Percentiles rank a stretch among this genome's conserved stretches.
Conservation (phyloP, 2,888 invertebrate species). For the Lochmaea crataegi region DNA sequence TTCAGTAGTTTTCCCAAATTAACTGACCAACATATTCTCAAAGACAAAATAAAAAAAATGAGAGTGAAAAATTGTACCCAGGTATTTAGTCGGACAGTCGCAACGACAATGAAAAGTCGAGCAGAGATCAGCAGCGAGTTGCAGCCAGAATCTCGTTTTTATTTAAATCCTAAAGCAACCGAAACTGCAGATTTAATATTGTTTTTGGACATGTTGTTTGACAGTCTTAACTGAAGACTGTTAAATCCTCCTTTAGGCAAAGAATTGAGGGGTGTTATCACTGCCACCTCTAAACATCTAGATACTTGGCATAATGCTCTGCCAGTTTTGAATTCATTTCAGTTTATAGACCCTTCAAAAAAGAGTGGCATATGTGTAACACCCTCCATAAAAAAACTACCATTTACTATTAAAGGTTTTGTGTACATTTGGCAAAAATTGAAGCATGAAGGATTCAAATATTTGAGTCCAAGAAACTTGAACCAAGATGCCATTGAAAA, state of each 20-base stretch:
- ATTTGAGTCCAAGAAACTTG: no score
- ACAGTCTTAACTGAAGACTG: constrained; percentile 35
- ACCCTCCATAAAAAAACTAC: no score
- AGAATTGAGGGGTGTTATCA: constrained; percentile 29
- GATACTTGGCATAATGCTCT: constrained; percentile 33
- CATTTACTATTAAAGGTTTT: no score
- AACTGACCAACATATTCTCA: constrained; percentile 40
- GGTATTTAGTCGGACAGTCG: constrained; percentile 41
- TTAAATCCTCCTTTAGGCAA: constrained; percentile 26
- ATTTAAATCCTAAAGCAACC: constrained; percentile 33
- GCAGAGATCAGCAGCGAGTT: constrained; percentile 20
- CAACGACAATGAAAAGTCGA: constrained; percentile 35
- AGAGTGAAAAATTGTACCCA: constrained; percentile 41
- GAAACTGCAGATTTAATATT: constrained; percentile 34
- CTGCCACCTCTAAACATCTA: constrained; percentile 33
- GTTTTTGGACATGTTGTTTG: constrained; percentile 38
- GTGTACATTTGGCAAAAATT: no score
- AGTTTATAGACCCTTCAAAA: background rate
- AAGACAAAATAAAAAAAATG: constrained; percentile 42
- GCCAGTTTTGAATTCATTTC: constrained; percentile 33
- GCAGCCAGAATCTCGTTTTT: constrained; percentile 20
- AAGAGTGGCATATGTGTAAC: no score
- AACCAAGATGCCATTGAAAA: no score
- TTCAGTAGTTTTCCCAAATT: constrained; percentile 38
- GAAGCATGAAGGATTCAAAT: no score